Evolutionary conservation across 2,797 vertebrate genomes (phyloP).

Genomic region (Acomys russatus): DNA sequence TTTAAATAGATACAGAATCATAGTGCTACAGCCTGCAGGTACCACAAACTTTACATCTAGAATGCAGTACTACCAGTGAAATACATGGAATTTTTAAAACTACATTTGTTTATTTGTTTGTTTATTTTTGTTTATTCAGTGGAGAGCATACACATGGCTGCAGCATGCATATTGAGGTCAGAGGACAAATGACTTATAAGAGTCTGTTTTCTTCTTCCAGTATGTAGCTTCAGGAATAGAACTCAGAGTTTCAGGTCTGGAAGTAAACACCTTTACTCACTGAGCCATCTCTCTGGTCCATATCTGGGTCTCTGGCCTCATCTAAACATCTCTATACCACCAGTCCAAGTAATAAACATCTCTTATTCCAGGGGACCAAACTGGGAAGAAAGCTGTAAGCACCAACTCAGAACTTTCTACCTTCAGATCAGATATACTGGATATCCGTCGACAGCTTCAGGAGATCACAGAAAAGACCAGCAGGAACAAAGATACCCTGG

Average conservation of each 20-base stretch:
- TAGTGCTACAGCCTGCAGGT: not conserved
- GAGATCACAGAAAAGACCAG: conserved; percentile 94
- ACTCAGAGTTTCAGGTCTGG: not conserved
- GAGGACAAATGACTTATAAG: not conserved
- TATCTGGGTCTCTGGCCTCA: not conserved
- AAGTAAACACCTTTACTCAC: not conserved
- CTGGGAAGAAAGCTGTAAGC: conserved; percentile 94
- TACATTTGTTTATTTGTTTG: not conserved
- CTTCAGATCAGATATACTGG: conserved; percentile 94
- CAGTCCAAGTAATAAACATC: conserved; percentile 40
- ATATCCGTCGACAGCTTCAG: conserved; percentile 94
- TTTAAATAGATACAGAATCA: conserved; percentile 23
- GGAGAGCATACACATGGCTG: not conserved
- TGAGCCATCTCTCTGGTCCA: not conserved
- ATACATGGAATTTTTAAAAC: not conserved
- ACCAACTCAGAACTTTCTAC: conserved; percentile 95
- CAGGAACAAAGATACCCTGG: conserved; percentile 94
- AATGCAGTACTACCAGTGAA: not conserved
- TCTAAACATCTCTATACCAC: not conserved
- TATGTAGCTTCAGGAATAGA: not conserved
- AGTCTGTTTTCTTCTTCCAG: not conserved
- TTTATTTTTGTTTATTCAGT: not conserved
- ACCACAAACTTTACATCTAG: not conserved
- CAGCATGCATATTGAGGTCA: not conserved
- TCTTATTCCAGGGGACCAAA: conserved; percentile 92